Conservation (phyloP, 2,113 vertebrate species). For the Silurus asotus region DNA sequence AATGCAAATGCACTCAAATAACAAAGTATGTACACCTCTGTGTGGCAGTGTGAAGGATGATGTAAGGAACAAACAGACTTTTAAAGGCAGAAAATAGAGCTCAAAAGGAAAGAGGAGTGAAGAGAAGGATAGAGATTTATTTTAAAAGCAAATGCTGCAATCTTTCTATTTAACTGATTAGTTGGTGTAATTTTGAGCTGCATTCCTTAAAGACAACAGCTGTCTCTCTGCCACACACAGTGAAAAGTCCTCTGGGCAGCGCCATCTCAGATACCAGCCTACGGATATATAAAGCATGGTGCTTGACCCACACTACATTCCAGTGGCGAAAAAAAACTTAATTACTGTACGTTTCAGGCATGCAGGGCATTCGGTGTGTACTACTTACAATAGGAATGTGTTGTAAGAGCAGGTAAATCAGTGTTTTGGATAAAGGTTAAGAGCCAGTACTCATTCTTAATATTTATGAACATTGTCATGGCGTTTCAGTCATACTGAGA, state of each 20-base stretch:
- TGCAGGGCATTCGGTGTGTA: not conserved
- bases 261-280: constrained; percentile 41
- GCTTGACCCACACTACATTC: constrained; percentile 18
- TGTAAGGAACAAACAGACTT: constrained; percentile 26
- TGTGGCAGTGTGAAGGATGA: not conserved
- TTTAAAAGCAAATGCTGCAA: constrained; percentile 5
- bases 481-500: not conserved
- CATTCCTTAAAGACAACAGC: constrained; percentile 35
- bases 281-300: constrained; percentile 38
- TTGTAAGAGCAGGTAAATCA: not conserved
- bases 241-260: constrained; percentile 18
- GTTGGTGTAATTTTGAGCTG: constrained; percentile 28
- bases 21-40: not conserved
- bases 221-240: constrained; percentile 36
- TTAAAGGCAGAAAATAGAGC: constrained; percentile 40
- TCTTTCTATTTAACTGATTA: constrained; percentile 21
- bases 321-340: constrained; percentile 2
- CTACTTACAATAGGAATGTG: not conserved
- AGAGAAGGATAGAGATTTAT: constrained; percentile 32
- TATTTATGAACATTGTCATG: not conserved
- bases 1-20: not conserved
- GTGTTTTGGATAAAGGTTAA: not conserved
- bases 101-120: constrained; percentile 29
- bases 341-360: constrained; percentile 17
- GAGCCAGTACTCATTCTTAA: not conserved